These are phyloP conservation scores for Meriones unguiculatus DNA, from an alignment of 2,113 vertebrate species.

Conservation along the genomic window DNA sequence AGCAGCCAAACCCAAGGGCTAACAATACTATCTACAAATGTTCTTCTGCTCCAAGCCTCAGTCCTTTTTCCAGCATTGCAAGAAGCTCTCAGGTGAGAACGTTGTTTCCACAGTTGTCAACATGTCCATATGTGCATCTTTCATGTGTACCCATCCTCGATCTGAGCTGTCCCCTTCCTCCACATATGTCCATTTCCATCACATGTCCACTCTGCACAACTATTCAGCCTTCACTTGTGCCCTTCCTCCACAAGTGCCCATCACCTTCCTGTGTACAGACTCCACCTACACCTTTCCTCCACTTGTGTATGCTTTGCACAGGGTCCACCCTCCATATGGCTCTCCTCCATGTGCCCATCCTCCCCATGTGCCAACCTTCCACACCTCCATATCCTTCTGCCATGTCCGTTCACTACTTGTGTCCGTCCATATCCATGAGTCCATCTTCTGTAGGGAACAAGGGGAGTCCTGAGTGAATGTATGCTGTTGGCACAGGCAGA, in stretches of 20 bases:
- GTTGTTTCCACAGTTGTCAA: background rate
- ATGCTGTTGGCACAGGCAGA: background rate
- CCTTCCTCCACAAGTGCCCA: background rate
- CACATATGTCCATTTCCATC: background rate
- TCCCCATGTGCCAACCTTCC: background rate
- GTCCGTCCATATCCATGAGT: background rate
- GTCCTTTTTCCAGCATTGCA: background rate
- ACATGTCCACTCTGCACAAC: too few species aligned
- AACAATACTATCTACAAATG: background rate
- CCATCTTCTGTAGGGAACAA: background rate
- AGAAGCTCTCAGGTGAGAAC: background rate
- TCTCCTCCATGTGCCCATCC: background rate
- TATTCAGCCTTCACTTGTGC: background rate
- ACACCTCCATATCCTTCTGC: background rate
- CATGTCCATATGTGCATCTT: background rate
- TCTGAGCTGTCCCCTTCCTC: accelerated
- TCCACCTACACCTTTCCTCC: background rate
- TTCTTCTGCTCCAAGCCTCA: background rate
- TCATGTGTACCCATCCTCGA: background rate
- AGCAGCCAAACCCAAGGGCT: background rate
- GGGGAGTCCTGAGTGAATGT: too few species aligned
- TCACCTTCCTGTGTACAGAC: background rate
- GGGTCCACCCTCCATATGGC: background rate
- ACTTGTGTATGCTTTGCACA: background rate
- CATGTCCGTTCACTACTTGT: background rate